These are phyloP conservation scores for Numida meleagris DNA, from an alignment of 2,113 vertebrate species.

Conservation along the genomic window DNA sequence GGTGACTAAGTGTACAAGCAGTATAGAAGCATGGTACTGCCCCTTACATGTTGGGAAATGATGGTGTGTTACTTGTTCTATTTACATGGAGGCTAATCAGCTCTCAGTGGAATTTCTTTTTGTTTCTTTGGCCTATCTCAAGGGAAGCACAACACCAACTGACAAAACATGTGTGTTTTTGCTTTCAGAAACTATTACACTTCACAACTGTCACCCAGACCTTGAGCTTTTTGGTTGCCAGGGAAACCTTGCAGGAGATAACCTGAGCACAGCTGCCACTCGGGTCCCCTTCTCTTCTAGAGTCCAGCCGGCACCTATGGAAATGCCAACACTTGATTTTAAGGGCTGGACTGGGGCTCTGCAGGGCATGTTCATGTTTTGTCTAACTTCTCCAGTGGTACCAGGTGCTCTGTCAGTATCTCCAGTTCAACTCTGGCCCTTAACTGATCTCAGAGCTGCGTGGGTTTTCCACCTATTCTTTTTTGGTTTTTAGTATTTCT, in stretches of 20 bases:
- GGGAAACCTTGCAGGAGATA: conserved; percentile 42
- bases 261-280: conserved; percentile 30
- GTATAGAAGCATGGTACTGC: neutral
- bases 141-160: conserved; percentile 34
- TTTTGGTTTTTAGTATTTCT: too few species aligned
- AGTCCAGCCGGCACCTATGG: neutral
- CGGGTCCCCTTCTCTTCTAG: neutral
- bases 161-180: conserved; percentile 67
- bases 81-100: conserved; percentile 48
- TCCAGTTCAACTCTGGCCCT: too few species aligned
- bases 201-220: conserved; percentile 61
- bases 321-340: neutral
- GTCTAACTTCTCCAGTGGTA: too few species aligned
- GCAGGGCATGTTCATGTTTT: too few species aligned
- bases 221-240: conserved; percentile 57
- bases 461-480: too few species aligned
- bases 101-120: conserved; percentile 36
- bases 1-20: neutral
- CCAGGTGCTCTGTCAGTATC: too few species aligned
- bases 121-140: conserved; percentile 53
- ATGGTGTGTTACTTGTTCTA: neutral
- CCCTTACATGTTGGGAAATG: neutral
- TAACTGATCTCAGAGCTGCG: too few species aligned
- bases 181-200: conserved; percentile 58
- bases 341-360: neutral